These are phyloP conservation scores for Blastobasis adustella DNA, from an alignment of 2,888 invertebrate genomes.

Conservation along the genomic window DNA sequence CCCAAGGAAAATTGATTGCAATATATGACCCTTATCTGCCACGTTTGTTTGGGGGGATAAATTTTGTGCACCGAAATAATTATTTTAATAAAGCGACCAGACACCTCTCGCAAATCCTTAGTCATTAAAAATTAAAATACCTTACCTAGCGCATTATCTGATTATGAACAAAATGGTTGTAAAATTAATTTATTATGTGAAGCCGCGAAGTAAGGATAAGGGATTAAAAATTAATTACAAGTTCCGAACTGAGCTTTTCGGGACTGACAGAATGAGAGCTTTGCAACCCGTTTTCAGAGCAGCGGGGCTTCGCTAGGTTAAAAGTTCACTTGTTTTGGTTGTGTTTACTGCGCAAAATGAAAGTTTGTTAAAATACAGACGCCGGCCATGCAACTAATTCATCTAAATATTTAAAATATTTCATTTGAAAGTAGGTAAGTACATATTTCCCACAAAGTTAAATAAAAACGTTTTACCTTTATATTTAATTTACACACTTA, in stretches of 20 bases:
- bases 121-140: constrained; percentile 27
- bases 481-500: no score
- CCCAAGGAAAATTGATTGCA: no score
- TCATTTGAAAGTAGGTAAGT: no score
- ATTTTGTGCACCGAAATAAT: no score
- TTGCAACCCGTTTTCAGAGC: constrained; percentile 28
- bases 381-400: no score
- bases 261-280: constrained; percentile 31
- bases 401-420: no score
- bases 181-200: constrained; percentile 54
- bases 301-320: not conserved
- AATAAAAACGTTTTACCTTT: no score
- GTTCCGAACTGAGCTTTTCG: constrained; percentile 43
- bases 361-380: no score
- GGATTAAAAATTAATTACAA: constrained; percentile 67
- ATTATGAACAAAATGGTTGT: constrained; percentile 38
- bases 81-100: no score
- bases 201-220: constrained; percentile 50
- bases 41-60: no score
- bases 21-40: no score
- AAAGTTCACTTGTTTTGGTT: not conserved
- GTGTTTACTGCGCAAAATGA: constrained; percentile 12
- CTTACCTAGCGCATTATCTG: constrained; percentile 27
- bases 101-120: constrained; percentile 21
- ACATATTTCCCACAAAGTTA: no score